phyloP scores from a whole-genome alignment of 2,888 invertebrate genomes.

The Tinea pellionella region DNA sequence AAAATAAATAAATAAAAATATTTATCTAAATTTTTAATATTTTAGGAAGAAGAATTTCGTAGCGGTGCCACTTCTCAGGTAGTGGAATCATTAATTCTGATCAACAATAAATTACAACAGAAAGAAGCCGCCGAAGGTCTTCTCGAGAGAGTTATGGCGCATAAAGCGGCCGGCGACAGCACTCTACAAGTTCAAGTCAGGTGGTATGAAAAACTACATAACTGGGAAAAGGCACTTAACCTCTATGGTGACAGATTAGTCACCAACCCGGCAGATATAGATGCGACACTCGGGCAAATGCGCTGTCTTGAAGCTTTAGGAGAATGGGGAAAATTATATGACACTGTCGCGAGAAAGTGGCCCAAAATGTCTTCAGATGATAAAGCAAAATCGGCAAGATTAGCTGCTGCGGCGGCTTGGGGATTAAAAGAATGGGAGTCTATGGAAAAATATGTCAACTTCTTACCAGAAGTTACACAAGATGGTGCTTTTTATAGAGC shows the following conservation, averaged over 20 bases:
- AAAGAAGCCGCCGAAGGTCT: conserved; percentile 97
- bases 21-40: neutral
- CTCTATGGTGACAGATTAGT: conserved; percentile 84
- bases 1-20: neutral
- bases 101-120: conserved; percentile 98
- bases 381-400: conserved; percentile 79
- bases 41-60: conserved; percentile 90
- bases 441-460: conserved; percentile 90
- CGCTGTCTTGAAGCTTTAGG: conserved; percentile 96
- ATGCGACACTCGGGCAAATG: conserved; percentile 91
- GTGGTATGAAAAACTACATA: conserved; percentile 99
- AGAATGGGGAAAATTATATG: conserved; percentile 92
- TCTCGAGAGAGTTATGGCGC: conserved; percentile 88
- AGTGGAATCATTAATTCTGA: conserved; percentile 92
- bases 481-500: conserved; percentile 97
- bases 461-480: conserved; percentile 92
- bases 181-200: conserved; percentile 79
- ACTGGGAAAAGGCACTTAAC: conserved; percentile 96
- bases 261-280: conserved; percentile 75
- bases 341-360: conserved; percentile 86
- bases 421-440: conserved; percentile 94
- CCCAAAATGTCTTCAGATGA: conserved; percentile 68
- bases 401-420: conserved; percentile 97
- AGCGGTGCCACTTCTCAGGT: conserved; percentile 85
- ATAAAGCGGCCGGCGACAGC: conserved; percentile 76